Evolutionary conservation across 37 sponge, comb jelly and placozoan genomes (phyloP).

Genomic region (Petrosia ficiformis): DNA sequence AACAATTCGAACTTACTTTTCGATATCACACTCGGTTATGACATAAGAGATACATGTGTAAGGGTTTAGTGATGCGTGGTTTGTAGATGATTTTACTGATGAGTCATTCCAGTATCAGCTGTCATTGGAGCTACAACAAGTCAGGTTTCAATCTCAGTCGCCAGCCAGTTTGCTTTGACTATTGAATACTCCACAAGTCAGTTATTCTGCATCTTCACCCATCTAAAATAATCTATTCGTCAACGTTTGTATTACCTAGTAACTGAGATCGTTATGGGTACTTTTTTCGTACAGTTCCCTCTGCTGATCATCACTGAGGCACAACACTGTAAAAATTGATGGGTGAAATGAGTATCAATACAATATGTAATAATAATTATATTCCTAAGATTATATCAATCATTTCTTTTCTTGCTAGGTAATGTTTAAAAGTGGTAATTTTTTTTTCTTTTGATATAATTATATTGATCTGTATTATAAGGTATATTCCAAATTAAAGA

Average conservation of each 20-base stretch:
- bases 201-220: constrained; percentile 64
- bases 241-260: constrained; percentile 47
- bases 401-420: no score
- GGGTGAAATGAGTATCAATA: no score
- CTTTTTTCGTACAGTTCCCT: constrained; percentile 72
- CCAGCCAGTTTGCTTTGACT: constrained; percentile 58
- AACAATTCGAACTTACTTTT: constrained; percentile 31
- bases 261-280: constrained; percentile 50
- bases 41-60: constrained; percentile 77
- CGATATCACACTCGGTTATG: constrained; percentile 56
- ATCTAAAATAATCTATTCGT: constrained; percentile 77
- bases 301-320: constrained; percentile 65
- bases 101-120: background rate
- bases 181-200: constrained; percentile 68
- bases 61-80: constrained; percentile 11
- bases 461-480: no score
- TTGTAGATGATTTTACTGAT: no score
- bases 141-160: constrained; percentile 36
- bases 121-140: constrained; percentile 70
- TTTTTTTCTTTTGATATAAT: no score
- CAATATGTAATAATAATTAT: no score
- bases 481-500: no score
- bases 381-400: no score
- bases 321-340: no score
- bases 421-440: no score